Percentiles rank a stretch among this genome's conserved stretches.
phyloP scores from a whole-genome alignment of 2,888 invertebrate species.

The Mylabris sibirica region DNA sequence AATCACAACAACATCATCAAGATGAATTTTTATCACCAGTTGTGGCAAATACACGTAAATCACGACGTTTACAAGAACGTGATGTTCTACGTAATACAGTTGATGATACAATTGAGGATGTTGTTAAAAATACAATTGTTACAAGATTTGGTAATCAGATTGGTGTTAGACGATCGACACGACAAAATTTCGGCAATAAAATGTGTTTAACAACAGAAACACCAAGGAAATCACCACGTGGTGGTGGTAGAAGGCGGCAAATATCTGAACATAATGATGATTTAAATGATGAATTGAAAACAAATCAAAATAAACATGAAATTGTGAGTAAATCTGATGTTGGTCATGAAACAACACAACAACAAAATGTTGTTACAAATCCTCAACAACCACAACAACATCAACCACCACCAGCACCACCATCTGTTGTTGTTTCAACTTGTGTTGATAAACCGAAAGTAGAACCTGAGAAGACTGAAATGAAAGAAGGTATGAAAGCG shows the following conservation, averaged over 20 bases:
- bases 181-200: slow-evolving; percentile 61
- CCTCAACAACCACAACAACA: not conserved
- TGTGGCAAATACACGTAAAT: slow-evolving; percentile 76
- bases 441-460: slow-evolving; percentile 29
- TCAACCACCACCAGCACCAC: slow-evolving; percentile 2
- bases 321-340: slow-evolving; percentile 21
- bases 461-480: slow-evolving; percentile 45
- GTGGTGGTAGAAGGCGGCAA: slow-evolving; percentile 67
- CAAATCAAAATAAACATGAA: slow-evolving; percentile 47
- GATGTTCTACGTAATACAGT: slow-evolving; percentile 78
- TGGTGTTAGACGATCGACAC: slow-evolving; percentile 65
- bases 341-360: slow-evolving; percentile 32
- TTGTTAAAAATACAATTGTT: slow-evolving; percentile 73
- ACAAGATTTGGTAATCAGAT: slow-evolving; percentile 57
- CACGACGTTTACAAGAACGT: slow-evolving; percentile 79
- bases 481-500: slow-evolving; percentile 57
- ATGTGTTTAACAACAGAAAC: slow-evolving; percentile 41
- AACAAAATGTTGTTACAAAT: slow-evolving; percentile 23
- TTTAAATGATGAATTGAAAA: slow-evolving; percentile 65
- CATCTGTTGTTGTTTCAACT: slow-evolving; percentile 27
- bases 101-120: slow-evolving; percentile 91
- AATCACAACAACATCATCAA: slow-evolving; percentile 36
- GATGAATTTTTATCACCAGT: slow-evolving; percentile 71
- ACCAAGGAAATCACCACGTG: slow-evolving; percentile 71
- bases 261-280: slow-evolving; percentile 72